Evolutionary conservation across 2,888 invertebrate genomes (phyloP), one percentile per base, ranked within the genome.

Genomic region (Orthosia gracilis): DNA sequence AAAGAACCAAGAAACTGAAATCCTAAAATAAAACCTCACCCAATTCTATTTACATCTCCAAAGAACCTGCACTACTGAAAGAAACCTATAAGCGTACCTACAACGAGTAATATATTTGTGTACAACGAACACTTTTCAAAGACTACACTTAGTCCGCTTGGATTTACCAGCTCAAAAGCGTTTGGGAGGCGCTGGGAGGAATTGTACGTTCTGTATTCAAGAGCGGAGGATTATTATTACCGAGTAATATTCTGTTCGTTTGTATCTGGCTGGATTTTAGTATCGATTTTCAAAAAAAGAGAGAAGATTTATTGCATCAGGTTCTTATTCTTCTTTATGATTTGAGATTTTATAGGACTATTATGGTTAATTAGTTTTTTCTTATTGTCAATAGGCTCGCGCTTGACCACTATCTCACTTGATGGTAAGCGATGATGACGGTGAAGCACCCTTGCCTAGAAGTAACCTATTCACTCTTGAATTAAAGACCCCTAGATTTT

Each of bases 81-180:
- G 58, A 73, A 78, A 73, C 15, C 15, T 61, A 52, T 47, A 58
- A 80, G 54, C 12, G 54, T 45, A 72, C 15, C 31, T 47, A 68
- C 45, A 70, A 31, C 49, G 40, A 45, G 57, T 49, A 31, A 54
- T 61, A 61, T 59, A 65, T 78, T 65, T 76, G 52, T 69, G 57
- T 66, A 21, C 55, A 69, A 57, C 18, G 67, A 73, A 54, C 57
- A 50, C 31, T 78, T 58, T 45, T 58, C 74, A 78, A 78, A 82
- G 78, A 50, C 65, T 70, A 59, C 61, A 47, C 62, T 61, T 67
- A 54, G 65, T 69, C n/a, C 66, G 57, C 71, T 63, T 31, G 62
- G 66, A 66, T 71, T 71, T 83, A 54, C 69, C 17, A 55, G 61
- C 59, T 72, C 83, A 82, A 82, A 82, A 72, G 63, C 57, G 57